phyloP scores from a whole-genome alignment of 2,888 invertebrate species.

The Phortica okadai region DNA sequence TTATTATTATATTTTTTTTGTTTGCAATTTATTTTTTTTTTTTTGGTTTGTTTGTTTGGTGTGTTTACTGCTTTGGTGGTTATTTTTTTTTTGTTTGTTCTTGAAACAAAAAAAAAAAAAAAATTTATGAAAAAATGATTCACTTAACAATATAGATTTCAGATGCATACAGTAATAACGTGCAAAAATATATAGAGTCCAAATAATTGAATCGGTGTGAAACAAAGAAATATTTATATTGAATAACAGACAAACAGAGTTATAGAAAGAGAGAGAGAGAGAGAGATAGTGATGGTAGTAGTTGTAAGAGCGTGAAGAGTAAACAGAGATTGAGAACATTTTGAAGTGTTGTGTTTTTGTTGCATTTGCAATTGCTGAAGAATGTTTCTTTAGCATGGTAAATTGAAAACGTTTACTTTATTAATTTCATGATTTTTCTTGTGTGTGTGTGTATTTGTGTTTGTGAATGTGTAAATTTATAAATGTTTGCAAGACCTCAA shows the following conservation, averaged over 20 bases:
- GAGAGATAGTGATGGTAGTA: conserved; percentile 35
- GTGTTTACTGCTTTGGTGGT: conserved; percentile 41
- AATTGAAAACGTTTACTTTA: neutral
- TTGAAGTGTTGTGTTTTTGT: neutral
- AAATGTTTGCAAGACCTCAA: neutral
- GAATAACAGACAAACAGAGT: conserved; percentile 51
- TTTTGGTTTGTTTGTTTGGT: conserved; percentile 29
- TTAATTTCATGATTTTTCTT: neutral
- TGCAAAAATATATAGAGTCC: conserved; percentile 63
- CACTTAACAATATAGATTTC: conserved; percentile 67
- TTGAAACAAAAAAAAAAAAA: conserved; percentile 1
- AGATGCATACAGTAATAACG: conserved; percentile 71
- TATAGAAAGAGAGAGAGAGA: conserved; percentile 30
- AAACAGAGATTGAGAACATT: conserved; percentile 13
- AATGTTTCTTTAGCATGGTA: neutral
- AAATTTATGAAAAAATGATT: conserved; percentile 64
- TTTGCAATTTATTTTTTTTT: neutral
- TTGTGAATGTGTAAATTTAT: neutral
- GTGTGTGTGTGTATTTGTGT: neutral
- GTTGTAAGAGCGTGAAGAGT: conserved; percentile 37
- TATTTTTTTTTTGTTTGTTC: conserved; percentile 50
- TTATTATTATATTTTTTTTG: conserved; percentile 57
- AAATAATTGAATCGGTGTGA: conserved; percentile 45
- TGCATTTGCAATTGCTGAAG: conserved; percentile 5
- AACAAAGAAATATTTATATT: conserved; percentile 56